phyloP scores from a whole-genome alignment of 64 coral and sea anemone genomes.

The Stylophora pistillata region DNA sequence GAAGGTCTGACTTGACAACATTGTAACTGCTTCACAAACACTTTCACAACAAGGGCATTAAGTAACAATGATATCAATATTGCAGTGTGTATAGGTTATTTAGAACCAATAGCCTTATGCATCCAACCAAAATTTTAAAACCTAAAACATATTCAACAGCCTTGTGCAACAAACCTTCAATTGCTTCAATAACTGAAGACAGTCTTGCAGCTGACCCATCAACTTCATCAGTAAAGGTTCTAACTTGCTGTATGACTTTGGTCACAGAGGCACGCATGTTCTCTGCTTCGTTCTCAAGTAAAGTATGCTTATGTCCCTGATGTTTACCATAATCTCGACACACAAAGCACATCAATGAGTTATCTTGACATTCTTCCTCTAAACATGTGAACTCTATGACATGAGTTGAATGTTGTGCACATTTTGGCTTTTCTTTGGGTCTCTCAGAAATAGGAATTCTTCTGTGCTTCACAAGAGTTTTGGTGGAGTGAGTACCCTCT shows the following conservation, averaged over 20 bases:
- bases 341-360: slow-evolving; percentile 94
- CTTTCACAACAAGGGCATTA: too few species aligned
- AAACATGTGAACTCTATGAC: slow-evolving; percentile 97
- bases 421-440: slow-evolving; percentile 91
- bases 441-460: slow-evolving; percentile 94
- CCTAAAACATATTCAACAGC: too few species aligned
- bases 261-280: slow-evolving; percentile 87
- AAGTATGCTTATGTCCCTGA: slow-evolving; percentile 92
- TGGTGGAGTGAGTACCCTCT: slow-evolving; percentile 91
- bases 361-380: slow-evolving; percentile 86
- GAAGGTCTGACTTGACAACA: too few species aligned
- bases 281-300: slow-evolving; percentile 89
- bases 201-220: slow-evolving; percentile 79
- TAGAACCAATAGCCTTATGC: too few species aligned
- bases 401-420: slow-evolving; percentile 82
- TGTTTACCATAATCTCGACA: slow-evolving; percentile 99
- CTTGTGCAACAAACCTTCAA: slow-evolving; percentile 80
- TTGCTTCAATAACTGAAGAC: slow-evolving; percentile 88
- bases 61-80: too few species aligned
- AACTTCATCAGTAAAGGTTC: slow-evolving; percentile 88
- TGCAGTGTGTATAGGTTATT: too few species aligned
- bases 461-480: slow-evolving; percentile 89
- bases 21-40: too few species aligned
- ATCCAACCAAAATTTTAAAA: too few species aligned
- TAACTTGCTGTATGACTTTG: slow-evolving; percentile 96